Percentiles rank a stretch among this genome's conserved stretches.
Evolutionary conservation across 2,113 vertebrate genomes (phyloP).

Genomic region (Furnarius figulus): DNA sequence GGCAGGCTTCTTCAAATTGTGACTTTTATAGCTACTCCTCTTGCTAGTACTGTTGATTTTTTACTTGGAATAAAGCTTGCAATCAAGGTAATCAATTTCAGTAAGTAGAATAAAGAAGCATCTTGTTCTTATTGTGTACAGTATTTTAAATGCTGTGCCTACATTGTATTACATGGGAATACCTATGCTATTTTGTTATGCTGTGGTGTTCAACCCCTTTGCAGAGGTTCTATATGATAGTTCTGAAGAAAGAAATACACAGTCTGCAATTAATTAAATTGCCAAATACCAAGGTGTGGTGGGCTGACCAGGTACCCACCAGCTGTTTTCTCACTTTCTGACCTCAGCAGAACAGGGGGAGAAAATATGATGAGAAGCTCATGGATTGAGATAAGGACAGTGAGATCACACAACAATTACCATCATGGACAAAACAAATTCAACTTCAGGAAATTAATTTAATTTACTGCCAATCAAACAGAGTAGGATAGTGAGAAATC

Average conservation of each 20-base stretch:
- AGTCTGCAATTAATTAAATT: neutral
- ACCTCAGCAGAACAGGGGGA: neutral
- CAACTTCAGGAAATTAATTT: neutral
- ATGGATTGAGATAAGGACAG: neutral
- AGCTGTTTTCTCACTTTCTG: neutral
- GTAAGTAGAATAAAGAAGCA: neutral
- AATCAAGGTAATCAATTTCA: neutral
- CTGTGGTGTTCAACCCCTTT: neutral
- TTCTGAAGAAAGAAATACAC: neutral
- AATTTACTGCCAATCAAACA: neutral
- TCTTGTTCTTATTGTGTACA: accelerated
- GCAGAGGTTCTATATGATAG: neutral
- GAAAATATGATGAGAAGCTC: neutral
- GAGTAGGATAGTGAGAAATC: neutral
- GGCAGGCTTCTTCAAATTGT: neutral
- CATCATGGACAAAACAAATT: neutral
- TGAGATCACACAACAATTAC: neutral
- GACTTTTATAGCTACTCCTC: neutral
- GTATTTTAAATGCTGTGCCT: neutral
- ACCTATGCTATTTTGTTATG: neutral
- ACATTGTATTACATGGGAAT: neutral
- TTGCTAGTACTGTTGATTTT: neutral
- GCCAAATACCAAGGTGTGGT: neutral
- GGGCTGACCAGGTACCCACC: neutral
- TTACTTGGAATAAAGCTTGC: neutral